phyloP scores from a whole-genome alignment of 2,113 vertebrate genomes.

The Cinclus cinclus region DNA sequence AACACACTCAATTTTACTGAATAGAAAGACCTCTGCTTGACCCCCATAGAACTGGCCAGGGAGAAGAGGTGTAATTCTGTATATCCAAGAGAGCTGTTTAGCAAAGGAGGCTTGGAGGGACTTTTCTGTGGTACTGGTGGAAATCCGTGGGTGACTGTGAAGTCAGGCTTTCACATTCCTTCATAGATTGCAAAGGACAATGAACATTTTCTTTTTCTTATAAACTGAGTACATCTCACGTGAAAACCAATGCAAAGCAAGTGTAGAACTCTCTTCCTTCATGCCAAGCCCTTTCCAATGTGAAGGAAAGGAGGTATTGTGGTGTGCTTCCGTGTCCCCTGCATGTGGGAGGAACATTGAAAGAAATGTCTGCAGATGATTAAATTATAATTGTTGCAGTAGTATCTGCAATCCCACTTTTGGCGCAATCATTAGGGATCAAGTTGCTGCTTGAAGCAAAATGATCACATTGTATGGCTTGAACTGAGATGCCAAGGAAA shows the following conservation, averaged over 20 bases:
- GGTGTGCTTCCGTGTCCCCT: not conserved
- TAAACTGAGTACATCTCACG: not conserved
- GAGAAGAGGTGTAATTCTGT: not conserved
- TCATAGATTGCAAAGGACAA: not conserved
- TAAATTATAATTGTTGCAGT: not conserved
- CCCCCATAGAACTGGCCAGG: not conserved
- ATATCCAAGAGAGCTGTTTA: not conserved
- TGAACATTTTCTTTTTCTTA: not conserved
- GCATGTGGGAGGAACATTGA: not conserved
- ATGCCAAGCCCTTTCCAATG: not conserved
- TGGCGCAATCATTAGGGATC: not conserved
- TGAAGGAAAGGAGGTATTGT: not conserved
- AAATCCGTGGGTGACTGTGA: not conserved
- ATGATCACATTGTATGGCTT: not conserved
- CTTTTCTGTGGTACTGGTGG: not conserved
- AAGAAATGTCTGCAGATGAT: not conserved
- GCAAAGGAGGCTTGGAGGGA: not conserved
- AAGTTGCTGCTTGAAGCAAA: constrained; percentile 2
- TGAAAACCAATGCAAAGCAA: not conserved
- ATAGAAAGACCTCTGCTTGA: not conserved
- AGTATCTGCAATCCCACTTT: not conserved
- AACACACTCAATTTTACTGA: not conserved
- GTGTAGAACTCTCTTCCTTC: not conserved
- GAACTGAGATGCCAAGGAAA: not conserved
- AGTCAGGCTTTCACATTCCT: not conserved